Evolutionary conservation across 2,888 invertebrate species (phyloP).

Genomic region (Cataglyphis livida): DNA sequence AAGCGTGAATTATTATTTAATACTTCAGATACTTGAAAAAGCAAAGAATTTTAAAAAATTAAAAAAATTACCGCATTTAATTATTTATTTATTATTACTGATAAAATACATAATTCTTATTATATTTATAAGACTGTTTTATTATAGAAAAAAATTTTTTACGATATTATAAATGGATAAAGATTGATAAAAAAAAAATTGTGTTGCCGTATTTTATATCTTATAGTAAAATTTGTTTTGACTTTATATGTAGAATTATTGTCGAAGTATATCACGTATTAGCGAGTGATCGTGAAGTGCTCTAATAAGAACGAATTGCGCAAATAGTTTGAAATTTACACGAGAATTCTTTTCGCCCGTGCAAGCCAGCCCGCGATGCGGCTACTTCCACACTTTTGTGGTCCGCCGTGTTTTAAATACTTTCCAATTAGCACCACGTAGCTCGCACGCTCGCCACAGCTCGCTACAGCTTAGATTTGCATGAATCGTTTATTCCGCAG

Average conservation of each 20-base stretch:
- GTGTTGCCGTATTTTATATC: background rate
- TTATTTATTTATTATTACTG: background rate
- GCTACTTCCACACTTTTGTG: slow-evolving; percentile 18
- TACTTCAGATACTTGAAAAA: background rate
- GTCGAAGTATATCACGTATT: background rate
- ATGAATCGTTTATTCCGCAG: slow-evolving; percentile 46
- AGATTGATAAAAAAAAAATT: background rate
- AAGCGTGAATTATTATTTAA: background rate
- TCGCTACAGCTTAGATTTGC: slow-evolving; percentile 44
- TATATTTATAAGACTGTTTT: too few species aligned
- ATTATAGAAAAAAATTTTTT: background rate
- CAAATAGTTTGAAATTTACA: slow-evolving; percentile 50
- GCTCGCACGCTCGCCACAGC: slow-evolving; percentile 28
- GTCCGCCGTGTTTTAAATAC: slow-evolving; percentile 44
- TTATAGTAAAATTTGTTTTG: background rate
- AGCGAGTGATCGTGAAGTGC: background rate
- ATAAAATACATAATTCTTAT: background rate
- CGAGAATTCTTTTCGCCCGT: slow-evolving; percentile 35
- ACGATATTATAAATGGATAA: background rate
- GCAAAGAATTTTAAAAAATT: background rate
- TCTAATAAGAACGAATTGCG: slow-evolving; percentile 43
- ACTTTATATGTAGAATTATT: slow-evolving; percentile 11
- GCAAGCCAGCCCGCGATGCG: slow-evolving; percentile 38
- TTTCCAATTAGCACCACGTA: slow-evolving; percentile 64
- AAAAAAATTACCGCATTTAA: background rate